Evolutionary conservation across 2,888 invertebrate genomes (phyloP), one percentile per base, ranked within the genome.

Genomic region (Mimachlamys varia): DNA sequence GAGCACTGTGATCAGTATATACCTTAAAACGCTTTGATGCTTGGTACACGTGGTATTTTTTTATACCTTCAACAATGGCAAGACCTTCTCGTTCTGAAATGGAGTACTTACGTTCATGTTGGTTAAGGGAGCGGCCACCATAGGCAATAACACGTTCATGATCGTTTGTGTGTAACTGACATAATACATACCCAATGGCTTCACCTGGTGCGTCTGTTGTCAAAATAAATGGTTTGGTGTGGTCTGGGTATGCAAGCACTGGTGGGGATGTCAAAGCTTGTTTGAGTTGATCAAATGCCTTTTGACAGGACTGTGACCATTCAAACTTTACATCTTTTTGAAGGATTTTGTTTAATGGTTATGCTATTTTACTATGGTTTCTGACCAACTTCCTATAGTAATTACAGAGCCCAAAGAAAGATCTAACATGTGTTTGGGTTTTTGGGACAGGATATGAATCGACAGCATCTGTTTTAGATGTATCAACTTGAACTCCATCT

Each of bases 281-380:
- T 90, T 96, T 96, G 50, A 96, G 93, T 53, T 44, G n/a, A 15
- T 91, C 89, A 89, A 91, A 91, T n/a, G 91, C 50, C 13, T 38
- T n/a, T 89, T 89, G 88, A n/a, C 91, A 91, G 53, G 88, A 38
- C 1, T 88, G 87, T 13, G 88, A 87, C 90, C 91, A 91, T 44
- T 15, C 19, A 44, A 91, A 91, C 88, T 89, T 17, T 4, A 27
- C n/a, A 22, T 91, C 89, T 33, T 89, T 88, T 88, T 76, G 62
- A 0, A 89, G 88, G 10, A 91, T 19, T 13, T 13, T 27, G n/a
- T 55, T 91, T 17, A 90, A 55, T 27, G 89, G 90, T 49, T 53
- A 58, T 27, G 89, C 89, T 13, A 90, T 90, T 88, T 89, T 91
- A 33, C 90, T 55, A 88, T 90, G 89, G 13, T 89, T 88, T 22